A percentile compares a stretch with the other conserved stretches of the same genome.
Evolutionary conservation across 2,113 vertebrate species (phyloP).

Genomic region (Clarias gariepinus): DNA sequence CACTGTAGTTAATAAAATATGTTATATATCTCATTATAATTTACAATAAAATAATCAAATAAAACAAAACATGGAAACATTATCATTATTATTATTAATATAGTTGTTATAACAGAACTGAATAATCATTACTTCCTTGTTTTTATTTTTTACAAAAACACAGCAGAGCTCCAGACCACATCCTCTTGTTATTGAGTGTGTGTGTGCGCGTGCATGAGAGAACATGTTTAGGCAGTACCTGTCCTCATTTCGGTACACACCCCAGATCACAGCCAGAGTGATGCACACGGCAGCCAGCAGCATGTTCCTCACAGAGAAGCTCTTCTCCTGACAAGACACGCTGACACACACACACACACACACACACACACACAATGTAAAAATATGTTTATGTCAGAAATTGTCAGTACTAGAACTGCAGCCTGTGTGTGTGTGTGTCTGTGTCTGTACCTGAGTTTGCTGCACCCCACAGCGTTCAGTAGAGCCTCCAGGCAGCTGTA

Average conservation of each 20-base stretch:
- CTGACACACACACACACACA: constrained; percentile 65
- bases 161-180: constrained; percentile 13
- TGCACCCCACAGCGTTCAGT: constrained; percentile 77
- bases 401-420: background rate
- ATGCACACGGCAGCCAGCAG: constrained; percentile 81
- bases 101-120: too few species aligned
- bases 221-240: constrained; percentile 70
- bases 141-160: background rate
- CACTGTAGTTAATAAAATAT: too few species aligned
- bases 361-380: background rate
- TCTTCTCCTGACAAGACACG: constrained; percentile 71
- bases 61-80: too few species aligned
- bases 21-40: too few species aligned
- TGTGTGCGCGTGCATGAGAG: background rate
- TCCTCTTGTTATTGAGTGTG: constrained; percentile 19
- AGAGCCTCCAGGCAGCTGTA: constrained; percentile 87
- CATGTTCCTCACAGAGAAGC: constrained; percentile 81
- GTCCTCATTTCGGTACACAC: constrained; percentile 90
- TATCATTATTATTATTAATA: too few species aligned
- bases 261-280: constrained; percentile 82
- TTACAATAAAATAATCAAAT: too few species aligned
- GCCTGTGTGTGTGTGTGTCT: background rate
- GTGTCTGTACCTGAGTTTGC: constrained; percentile 78
- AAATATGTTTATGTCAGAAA: background rate
- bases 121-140: background rate